Evolutionary conservation across 2,113 vertebrate species (phyloP).

Genomic region (Oryzias celebensis): DNA sequence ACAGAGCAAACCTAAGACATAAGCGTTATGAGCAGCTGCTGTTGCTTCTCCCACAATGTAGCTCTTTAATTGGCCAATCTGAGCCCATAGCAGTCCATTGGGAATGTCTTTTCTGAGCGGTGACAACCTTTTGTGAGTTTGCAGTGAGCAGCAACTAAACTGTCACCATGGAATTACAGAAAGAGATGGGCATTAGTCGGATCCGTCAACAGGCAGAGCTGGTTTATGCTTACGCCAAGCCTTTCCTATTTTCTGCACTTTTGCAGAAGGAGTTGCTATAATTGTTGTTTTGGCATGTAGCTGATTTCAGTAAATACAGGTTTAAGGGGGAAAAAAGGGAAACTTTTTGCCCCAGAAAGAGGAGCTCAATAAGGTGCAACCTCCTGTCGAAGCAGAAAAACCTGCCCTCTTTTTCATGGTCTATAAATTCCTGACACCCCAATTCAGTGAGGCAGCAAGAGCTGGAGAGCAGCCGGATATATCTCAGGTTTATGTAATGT

Average conservation of each 20-base stretch:
- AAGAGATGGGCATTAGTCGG: constrained; percentile 54
- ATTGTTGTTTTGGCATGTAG: constrained; percentile 8
- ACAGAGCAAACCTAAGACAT: constrained; percentile 27
- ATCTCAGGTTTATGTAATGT: constrained; percentile 65
- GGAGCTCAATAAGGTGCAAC: constrained; percentile 13
- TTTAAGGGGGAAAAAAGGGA: not conserved
- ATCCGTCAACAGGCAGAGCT: constrained; percentile 49
- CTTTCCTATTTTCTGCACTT: constrained; percentile 11
- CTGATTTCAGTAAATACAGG: constrained; percentile 1
- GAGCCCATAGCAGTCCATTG: constrained; percentile 47
- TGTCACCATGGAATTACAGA: constrained; percentile 60
- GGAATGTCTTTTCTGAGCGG: constrained; percentile 59
- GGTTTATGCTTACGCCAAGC: constrained; percentile 5
- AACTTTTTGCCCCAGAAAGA: not conserved
- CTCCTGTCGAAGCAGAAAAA: constrained; percentile 1
- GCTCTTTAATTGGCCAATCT: constrained; percentile 64
- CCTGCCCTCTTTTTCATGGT: constrained; percentile 47
- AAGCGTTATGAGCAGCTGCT: constrained; percentile 55
- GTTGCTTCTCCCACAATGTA: constrained; percentile 34
- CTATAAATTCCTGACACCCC: constrained; percentile 50
- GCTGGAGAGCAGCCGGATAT: constrained; percentile 36
- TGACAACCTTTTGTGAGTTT: constrained; percentile 64
- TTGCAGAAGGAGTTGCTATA: constrained; percentile 5
- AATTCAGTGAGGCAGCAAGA: constrained; percentile 49
- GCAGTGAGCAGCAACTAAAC: constrained; percentile 60